Conservation (phyloP, 2,113 vertebrate genomes). For the Excalfactoria chinensis region DNA sequence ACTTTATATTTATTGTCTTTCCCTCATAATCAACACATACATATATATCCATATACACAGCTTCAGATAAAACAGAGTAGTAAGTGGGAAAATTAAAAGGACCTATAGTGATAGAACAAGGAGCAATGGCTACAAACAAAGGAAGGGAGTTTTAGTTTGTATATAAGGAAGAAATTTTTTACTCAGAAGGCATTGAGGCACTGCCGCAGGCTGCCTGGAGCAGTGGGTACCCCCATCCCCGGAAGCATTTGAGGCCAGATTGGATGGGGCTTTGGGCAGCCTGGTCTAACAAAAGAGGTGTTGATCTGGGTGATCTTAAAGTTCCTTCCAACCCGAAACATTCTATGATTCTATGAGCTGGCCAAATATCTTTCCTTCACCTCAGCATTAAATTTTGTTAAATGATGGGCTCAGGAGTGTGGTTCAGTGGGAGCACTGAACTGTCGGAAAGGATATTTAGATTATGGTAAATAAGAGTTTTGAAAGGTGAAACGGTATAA, state of each 20-base stretch:
- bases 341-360: not conserved
- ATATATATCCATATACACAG: not conserved
- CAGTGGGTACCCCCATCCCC: not conserved
- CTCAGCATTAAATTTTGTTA: not conserved
- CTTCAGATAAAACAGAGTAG: not conserved
- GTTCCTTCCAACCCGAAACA: not conserved
- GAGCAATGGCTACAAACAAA: not conserved
- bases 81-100: not conserved
- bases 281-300: not conserved
- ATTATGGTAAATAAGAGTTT: not conserved
- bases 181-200: not conserved
- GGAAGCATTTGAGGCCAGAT: not conserved
- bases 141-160: not conserved
- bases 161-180: not conserved
- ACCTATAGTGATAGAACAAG: not conserved
- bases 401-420: accelerated
- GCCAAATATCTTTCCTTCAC: not conserved
- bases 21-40: not conserved
- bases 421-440: not conserved
- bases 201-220: not conserved
- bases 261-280: not conserved
- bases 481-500: not conserved
- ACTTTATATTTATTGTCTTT: not conserved
- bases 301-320: not conserved
- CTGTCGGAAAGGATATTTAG: not conserved